Evolutionary conservation across 1,140 invertebrate species (phyloP).

Genomic region (Helicoverpa armigera): DNA sequence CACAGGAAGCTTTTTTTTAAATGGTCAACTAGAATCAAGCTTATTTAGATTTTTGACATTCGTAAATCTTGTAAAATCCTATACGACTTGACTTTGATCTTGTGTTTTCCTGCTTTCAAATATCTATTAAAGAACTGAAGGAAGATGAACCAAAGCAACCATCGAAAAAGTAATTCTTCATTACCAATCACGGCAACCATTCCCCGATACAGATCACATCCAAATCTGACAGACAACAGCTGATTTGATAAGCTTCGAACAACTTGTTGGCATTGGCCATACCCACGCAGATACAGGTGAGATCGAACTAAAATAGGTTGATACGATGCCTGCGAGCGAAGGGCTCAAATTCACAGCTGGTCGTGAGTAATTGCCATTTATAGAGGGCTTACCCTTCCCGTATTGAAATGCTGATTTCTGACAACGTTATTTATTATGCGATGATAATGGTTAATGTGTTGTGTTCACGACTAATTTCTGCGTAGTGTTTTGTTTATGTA

Average conservation of each 20-base stretch:
- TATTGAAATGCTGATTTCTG: slow-evolving; percentile 4
- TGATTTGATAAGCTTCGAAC: slow-evolving; percentile 7
- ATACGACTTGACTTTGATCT: too few relatives aligned
- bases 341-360: slow-evolving; percentile 5
- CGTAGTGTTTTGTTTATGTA: too few relatives aligned
- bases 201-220: not conserved
- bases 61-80: too few relatives aligned
- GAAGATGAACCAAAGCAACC: not conserved
- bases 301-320: slow-evolving; percentile 10
- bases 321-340: slow-evolving; percentile 5
- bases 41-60: too few relatives aligned
- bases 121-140: too few relatives aligned
- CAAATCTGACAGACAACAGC: slow-evolving; percentile 9
- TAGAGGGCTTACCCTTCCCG: slow-evolving; percentile 3
- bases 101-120: too few relatives aligned
- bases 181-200: not conserved
- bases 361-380: slow-evolving; percentile 23
- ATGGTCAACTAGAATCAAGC: too few relatives aligned
- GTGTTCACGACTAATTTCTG: too few relatives aligned
- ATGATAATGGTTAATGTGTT: too few relatives aligned
- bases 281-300: slow-evolving; percentile 24
- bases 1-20: too few relatives aligned
- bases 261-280: slow-evolving; percentile 19
- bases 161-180: not conserved
- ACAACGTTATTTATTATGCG: too few relatives aligned